Evolutionary conservation across 2,888 invertebrate genomes (phyloP).

Genomic region (Lasioglossum oenotherae): DNA sequence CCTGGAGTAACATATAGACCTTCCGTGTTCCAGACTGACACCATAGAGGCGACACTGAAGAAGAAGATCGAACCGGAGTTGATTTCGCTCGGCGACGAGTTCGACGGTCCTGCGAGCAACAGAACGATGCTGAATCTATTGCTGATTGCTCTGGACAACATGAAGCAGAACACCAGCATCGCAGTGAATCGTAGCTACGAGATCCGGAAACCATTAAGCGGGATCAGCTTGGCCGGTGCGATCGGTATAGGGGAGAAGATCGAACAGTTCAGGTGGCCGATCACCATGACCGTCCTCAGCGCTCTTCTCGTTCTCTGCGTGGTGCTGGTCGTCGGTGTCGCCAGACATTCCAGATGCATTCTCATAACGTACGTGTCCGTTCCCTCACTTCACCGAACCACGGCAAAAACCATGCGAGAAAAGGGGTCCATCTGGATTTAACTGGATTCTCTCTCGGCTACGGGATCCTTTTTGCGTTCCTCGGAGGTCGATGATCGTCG

Average conservation of each 20-base stretch:
- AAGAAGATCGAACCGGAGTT: conserved; percentile 89
- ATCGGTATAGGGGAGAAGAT: conserved; percentile 88
- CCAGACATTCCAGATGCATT: conserved; percentile 94
- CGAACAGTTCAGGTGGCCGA: conserved; percentile 93
- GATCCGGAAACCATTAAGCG: conserved; percentile 89
- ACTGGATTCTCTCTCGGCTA: conserved; percentile 8
- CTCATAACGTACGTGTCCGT: conserved; percentile 89
- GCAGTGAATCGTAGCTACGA: conserved; percentile 92
- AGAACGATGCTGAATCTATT: conserved; percentile 91
- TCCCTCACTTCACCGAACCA: background rate
- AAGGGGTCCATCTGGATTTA: conserved; percentile 9
- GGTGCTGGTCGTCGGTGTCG: conserved; percentile 95
- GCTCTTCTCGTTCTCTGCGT: conserved; percentile 94
- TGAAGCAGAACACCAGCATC: conserved; percentile 90
- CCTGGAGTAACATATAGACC: background rate
- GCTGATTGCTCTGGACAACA: conserved; percentile 89
- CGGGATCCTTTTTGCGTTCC: conserved; percentile 4
- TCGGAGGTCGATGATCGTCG: conserved; percentile 10
- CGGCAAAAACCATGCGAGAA: conserved; percentile 8
- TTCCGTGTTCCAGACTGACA: conserved; percentile 87
- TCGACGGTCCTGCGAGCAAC: conserved; percentile 91
- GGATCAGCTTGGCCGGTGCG: conserved; percentile 88
- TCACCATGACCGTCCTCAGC: conserved; percentile 95
- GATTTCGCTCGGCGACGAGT: conserved; percentile 90
- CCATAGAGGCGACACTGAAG: conserved; percentile 90